Evolutionary conservation across 1,140 invertebrate species (phyloP), one percentile per base, ranked within the genome.

Genomic region (Brachionus plicatilis): DNA sequence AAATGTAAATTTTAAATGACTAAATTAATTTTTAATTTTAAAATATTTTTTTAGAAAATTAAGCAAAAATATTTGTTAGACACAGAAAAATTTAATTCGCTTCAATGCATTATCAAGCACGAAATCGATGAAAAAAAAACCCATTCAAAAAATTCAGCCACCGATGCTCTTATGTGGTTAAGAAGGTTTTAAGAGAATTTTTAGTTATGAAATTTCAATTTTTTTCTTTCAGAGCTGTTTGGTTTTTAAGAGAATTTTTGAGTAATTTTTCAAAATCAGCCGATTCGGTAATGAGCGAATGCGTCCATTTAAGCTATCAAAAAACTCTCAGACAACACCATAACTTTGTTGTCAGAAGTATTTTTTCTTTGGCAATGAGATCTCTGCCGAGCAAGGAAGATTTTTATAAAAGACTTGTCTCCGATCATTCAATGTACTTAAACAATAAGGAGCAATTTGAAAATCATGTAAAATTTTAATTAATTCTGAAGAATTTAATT

Each of bases 141-240:
- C 4, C 14, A 45, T 12, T 29, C 65, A 3, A 68, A 29, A 65
- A 76, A 76, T 60, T 85, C 85, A 12, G 85, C 85, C 3, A 84
- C 85, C 20, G 85, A 85, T 53, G 85, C 85, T 24, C 82, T 85
- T 24, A 45, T 85, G 70, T 85, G 85, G 85, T 29, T 85, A 24
- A 84, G 66, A 65, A 84, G 79, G 45, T 85, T 84, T 37, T 20
- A 17, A 43, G 9, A 68, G 47, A 47, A 27, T 66, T 60, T 17
- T 12, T 12, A 1, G 17, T 20, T 29, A 24, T 37, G 11, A 53
- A 72, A 45, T n/a, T 14, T 14, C n/a, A 60, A 1, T 11, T 80
- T 53, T 72, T 4, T 37, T 37, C 33, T 47, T n/a, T 12, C 45
- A 84, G 82, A 37, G 85, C 66, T 50, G 68, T 83, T 41, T 85